Evolutionary conservation across 1,140 invertebrate genomes (phyloP).

Genomic region (Drosophila burlai): DNA sequence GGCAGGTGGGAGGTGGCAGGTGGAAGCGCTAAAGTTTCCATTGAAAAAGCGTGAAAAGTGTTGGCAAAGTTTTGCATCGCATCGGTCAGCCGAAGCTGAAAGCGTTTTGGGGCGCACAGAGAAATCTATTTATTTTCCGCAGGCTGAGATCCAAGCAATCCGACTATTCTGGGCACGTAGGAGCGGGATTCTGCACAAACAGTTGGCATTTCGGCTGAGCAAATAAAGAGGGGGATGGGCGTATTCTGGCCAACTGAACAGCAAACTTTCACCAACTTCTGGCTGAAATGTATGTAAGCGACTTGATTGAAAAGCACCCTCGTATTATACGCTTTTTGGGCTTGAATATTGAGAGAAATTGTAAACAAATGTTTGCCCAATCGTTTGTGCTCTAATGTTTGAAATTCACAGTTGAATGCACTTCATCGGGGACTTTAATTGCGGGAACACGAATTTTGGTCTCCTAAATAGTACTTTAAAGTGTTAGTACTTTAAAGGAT

Average conservation of each 20-base stretch:
- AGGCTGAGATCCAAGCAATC: conserved; percentile 8
- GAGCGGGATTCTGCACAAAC: conserved; percentile 22
- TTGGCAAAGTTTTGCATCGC: conserved; percentile 19
- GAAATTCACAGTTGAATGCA: conserved; percentile 15
- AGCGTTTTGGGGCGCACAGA: conserved; percentile 4
- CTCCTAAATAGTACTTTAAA: not conserved
- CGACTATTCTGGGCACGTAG: conserved; percentile 29
- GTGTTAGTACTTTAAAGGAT: not conserved
- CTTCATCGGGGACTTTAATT: conserved; percentile 1
- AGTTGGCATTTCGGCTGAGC: conserved; percentile 23
- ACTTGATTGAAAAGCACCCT: conserved; percentile 23
- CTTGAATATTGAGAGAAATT: conserved; percentile 11
- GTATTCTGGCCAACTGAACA: conserved; percentile 12
- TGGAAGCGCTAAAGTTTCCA: conserved; percentile 41
- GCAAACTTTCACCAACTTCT: conserved; percentile 16
- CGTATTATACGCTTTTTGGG: not conserved
- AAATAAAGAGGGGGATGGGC: conserved; percentile 6
- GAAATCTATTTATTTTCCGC: conserved; percentile 9
- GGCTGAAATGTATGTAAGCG: conserved; percentile 6
- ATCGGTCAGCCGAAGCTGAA: conserved; percentile 29
- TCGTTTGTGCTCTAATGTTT: conserved; percentile 4
- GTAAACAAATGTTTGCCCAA: conserved; percentile 27
- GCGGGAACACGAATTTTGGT: not conserved
- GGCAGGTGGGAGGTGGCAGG: conserved; percentile 23
- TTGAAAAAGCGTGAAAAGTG: conserved; percentile 37